Conservation (phyloP, 2,113 vertebrate genomes). For the Pleuronectes platessa region DNA sequence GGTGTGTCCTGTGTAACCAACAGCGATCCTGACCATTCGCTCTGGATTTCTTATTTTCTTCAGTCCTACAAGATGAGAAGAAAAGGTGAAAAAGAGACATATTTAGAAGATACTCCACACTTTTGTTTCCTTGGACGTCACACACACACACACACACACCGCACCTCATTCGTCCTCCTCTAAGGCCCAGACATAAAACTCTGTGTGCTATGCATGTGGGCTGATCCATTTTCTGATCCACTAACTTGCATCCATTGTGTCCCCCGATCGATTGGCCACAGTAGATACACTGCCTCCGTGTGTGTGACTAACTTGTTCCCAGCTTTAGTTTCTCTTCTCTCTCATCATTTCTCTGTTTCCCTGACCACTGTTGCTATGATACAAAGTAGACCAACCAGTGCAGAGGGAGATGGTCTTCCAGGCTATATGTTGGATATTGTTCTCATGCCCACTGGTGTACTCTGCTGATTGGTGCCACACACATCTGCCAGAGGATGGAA, state of each 20-base stretch:
- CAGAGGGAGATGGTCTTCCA: constrained; percentile 77
- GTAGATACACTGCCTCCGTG: constrained; percentile 65
- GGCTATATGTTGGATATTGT: constrained; percentile 71
- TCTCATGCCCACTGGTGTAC: constrained; percentile 65
- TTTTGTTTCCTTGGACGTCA: constrained; percentile 46
- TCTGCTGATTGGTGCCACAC: constrained; percentile 42
- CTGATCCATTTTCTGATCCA: constrained; percentile 69
- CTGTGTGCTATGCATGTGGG: constrained; percentile 61
- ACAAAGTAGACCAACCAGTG: constrained; percentile 78
- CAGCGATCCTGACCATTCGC: constrained; percentile 83
- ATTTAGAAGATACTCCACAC: constrained; percentile 52
- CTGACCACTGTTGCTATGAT: constrained; percentile 84
- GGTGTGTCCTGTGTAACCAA: constrained; percentile 83
- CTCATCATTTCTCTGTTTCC: constrained; percentile 82
- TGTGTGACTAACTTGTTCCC: constrained; percentile 78
- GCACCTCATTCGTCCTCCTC: constrained; percentile 47
- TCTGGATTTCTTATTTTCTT: constrained; percentile 86
- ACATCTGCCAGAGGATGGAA: constrained; percentile 61
- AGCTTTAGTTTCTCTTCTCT: constrained; percentile 78
- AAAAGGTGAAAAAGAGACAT: constrained; percentile 14
- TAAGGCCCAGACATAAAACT: constrained; percentile 60
- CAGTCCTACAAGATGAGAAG: constrained; percentile 72
- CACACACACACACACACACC: constrained; percentile 27
- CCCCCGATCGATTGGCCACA: constrained; percentile 74
- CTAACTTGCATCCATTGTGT: constrained; percentile 73